Conservation (phyloP, 2,888 invertebrate species). For the Orthosia cruda region DNA sequence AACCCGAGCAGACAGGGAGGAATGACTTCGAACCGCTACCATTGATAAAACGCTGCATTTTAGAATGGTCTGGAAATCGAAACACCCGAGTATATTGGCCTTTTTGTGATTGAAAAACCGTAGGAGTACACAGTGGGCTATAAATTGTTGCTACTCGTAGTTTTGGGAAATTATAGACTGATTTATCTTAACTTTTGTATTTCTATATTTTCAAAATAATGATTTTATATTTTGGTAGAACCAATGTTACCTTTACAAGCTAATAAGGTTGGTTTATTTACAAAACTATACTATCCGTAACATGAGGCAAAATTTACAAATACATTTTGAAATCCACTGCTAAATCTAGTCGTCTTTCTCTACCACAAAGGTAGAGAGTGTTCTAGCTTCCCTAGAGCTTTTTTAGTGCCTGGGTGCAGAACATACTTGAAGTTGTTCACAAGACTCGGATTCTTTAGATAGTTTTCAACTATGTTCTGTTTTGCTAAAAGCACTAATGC, state of each 20-base stretch:
- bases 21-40: conserved; percentile 69
- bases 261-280: neutral
- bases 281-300: too few relatives aligned
- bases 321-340: neutral
- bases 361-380: neutral
- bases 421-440: conserved; percentile 17
- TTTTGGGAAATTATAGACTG: neutral
- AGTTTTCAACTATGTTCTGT: conserved; percentile 4
- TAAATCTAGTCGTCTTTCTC: neutral
- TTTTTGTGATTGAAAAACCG: conserved; percentile 28
- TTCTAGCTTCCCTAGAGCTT: conserved; percentile 17
- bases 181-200: neutral
- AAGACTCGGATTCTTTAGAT: conserved; percentile 13
- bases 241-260: too few relatives aligned
- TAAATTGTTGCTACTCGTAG: neutral
- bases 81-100: conserved; percentile 30
- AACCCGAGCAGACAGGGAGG: conserved; percentile 72
- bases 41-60: conserved; percentile 61
- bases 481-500: conserved; percentile 12
- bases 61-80: conserved; percentile 28
- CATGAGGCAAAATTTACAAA: too few relatives aligned
- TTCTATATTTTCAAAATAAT: neutral
- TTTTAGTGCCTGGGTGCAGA: conserved; percentile 16
- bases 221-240: neutral
- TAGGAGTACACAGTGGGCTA: neutral